A percentile compares a stretch with the other conserved stretches of the same genome.
Evolutionary conservation across 2,888 invertebrate genomes (phyloP).

Genomic region (Meiosimyza decipiens): DNA sequence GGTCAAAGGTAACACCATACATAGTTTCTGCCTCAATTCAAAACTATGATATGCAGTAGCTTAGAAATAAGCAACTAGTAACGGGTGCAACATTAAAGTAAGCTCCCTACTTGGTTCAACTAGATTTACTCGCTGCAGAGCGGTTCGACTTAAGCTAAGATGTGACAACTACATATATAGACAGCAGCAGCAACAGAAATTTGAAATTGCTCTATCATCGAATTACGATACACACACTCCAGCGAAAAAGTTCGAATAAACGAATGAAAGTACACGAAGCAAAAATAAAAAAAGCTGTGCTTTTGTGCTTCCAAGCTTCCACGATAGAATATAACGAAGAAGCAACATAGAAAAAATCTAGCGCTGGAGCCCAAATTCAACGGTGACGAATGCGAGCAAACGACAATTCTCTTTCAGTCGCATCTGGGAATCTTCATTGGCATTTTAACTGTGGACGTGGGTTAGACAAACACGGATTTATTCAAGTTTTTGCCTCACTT

Average conservation of each 20-base stretch:
- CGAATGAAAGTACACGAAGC: not conserved
- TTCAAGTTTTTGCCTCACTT: constrained; percentile 26
- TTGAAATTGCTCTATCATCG: not conserved
- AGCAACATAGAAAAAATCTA: not conserved
- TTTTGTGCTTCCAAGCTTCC: constrained; percentile 26
- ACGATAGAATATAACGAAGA: not conserved
- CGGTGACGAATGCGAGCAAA: constrained; percentile 37
- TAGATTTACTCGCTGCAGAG: no score
- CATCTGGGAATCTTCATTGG: constrained; percentile 63
- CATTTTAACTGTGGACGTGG: constrained; percentile 65
- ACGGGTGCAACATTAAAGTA: no score
- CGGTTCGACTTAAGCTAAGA: no score
- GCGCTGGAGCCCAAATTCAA: constrained; percentile 1
- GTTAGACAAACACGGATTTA: constrained; percentile 29
- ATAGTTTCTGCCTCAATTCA: no score
- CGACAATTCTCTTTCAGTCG: constrained; percentile 57
- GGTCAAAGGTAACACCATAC: no score
- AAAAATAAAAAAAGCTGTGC: constrained; percentile 12
- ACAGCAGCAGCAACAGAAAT: no score
- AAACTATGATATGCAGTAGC: no score
- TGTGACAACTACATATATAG: no score
- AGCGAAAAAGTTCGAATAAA: not conserved
- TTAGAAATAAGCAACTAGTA: no score
- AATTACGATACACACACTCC: constrained; percentile 5
- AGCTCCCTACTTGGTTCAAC: no score